phyloP scores from a whole-genome alignment of 2,888 invertebrate genomes.

The Psylliodes chrysocephalus region DNA sequence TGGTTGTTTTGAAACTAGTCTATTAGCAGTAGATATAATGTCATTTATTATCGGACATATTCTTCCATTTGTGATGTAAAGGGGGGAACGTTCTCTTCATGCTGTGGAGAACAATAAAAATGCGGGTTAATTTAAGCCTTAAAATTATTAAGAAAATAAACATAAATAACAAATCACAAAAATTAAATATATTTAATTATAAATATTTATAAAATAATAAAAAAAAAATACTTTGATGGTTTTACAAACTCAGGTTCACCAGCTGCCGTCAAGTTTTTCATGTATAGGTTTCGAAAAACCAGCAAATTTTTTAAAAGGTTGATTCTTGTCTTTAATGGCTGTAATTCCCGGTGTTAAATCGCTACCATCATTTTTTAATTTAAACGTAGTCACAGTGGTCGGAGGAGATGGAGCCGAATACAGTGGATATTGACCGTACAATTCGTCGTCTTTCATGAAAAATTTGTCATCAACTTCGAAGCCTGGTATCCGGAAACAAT shows the following conservation, averaged over 20 bases:
- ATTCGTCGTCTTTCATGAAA: conserved; percentile 37
- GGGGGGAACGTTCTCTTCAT: too few species aligned
- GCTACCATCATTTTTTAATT: conserved; percentile 31
- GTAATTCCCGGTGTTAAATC: conserved; percentile 41
- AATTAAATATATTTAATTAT: too few species aligned
- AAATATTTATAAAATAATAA: too few species aligned
- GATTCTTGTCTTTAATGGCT: conserved; percentile 23
- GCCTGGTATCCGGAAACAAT: conserved; percentile 38
- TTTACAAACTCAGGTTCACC: not conserved
- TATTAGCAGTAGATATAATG: too few species aligned
- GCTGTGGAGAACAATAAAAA: too few species aligned
- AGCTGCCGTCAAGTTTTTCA: conserved; percentile 35
- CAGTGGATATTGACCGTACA: conserved; percentile 44
- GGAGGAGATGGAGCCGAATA: conserved; percentile 36
- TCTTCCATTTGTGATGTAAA: too few species aligned
- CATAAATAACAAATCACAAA: too few species aligned
- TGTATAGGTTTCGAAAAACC: conserved; percentile 45
- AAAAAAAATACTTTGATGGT: not conserved
- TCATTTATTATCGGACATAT: too few species aligned
- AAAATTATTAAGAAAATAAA: too few species aligned
- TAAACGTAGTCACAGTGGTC: conserved; percentile 40
- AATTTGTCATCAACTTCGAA: conserved; percentile 50
- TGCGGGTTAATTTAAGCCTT: too few species aligned
- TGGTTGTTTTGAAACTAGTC: too few species aligned
- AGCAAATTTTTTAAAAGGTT: conserved; percentile 42